Evolutionary conservation across 2,888 invertebrate species (phyloP).

Genomic region (Aporophyla nigra): DNA sequence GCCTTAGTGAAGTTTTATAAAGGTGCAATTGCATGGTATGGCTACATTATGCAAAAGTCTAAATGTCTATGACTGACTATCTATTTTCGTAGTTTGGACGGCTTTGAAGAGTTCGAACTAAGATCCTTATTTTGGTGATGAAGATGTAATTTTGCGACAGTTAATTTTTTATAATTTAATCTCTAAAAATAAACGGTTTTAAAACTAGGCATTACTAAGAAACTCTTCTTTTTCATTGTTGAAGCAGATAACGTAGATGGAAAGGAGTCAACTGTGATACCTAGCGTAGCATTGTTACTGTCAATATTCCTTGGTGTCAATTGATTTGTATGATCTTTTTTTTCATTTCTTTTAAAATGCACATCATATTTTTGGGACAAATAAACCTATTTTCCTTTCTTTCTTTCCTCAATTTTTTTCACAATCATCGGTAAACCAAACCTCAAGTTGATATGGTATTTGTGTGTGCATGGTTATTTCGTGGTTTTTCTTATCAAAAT

Average conservation of each 20-base stretch:
- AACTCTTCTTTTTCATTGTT: background rate
- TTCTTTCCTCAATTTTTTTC: background rate
- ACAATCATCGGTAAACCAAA: background rate
- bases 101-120: background rate
- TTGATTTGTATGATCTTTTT: background rate
- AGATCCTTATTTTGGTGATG: background rate
- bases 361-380: background rate
- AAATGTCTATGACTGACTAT: background rate
- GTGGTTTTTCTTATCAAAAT: constrained; percentile 5
- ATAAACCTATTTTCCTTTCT: background rate
- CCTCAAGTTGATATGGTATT: background rate
- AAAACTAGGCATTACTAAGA: background rate
- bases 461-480: background rate
- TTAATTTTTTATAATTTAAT: background rate
- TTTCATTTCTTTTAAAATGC: background rate
- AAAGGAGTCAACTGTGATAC: background rate
- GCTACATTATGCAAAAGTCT: background rate
- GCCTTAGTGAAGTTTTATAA: background rate
- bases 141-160: no score
- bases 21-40: no score
- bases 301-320: background rate
- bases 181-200: background rate
- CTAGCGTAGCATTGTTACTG: no score
- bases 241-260: background rate
- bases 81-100: background rate